These are phyloP conservation scores for Pseudocheirus occidentalis DNA, from an alignment of 2,797 vertebrate species.

Conservation along the genomic window DNA sequence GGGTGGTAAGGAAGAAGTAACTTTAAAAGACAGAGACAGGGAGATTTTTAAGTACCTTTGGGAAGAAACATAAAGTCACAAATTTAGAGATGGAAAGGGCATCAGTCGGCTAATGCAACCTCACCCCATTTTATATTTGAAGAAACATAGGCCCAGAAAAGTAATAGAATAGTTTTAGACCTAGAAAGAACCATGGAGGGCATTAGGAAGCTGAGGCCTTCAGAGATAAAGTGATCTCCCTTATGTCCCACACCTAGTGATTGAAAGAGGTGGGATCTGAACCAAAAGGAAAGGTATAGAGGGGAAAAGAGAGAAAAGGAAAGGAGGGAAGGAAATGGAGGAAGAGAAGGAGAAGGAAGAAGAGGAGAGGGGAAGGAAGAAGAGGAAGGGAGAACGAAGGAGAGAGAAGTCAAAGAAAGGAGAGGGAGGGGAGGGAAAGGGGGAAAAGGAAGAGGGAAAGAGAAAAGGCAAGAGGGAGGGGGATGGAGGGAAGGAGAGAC, in stretches of 20 bases:
- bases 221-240: not conserved
- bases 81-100: not conserved
- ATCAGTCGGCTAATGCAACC: not conserved
- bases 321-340: not conserved
- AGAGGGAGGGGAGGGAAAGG: no score
- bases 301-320: no score
- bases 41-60: not conserved
- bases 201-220: not conserved
- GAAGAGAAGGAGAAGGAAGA: fast-evolving
- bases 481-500: no score
- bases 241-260: not conserved
- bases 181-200: not conserved
- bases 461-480: not conserved
- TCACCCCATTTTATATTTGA: not conserved
- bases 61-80: not conserved
- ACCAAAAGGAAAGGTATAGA: not conserved
- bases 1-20: not conserved
- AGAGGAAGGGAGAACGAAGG: fast-evolving
- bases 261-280: not conserved
- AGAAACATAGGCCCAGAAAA: not conserved
- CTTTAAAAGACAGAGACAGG: not conserved
- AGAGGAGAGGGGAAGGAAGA: fast-evolving
- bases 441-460: no score
- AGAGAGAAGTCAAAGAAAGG: fast-evolving
- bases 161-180: not conserved